Conservation (phyloP, 2,797 vertebrate species). For the Hirundo rustica region DNA sequence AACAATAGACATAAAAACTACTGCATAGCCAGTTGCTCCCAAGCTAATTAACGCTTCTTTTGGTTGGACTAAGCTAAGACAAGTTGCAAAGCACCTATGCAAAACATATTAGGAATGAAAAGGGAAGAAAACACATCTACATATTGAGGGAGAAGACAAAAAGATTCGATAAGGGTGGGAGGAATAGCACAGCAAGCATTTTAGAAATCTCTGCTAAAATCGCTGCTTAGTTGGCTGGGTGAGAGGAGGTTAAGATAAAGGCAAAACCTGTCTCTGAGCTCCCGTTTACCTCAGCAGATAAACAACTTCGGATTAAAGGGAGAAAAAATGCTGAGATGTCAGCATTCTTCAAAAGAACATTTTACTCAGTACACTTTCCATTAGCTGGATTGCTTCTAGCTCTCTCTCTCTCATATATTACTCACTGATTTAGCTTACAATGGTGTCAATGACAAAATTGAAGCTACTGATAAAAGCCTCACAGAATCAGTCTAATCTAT, state of each 20-base stretch:
- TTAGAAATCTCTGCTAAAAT: constrained; percentile 48
- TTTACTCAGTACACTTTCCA: constrained; percentile 73
- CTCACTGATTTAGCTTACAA: constrained; percentile 31
- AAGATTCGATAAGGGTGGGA: neutral
- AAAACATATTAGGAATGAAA: neutral
- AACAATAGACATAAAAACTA: neutral
- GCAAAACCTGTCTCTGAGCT: constrained; percentile 46
- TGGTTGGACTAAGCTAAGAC: neutral
- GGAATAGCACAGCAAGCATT: neutral
- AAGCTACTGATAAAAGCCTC: constrained; percentile 50
- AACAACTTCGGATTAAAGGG: constrained; percentile 54
- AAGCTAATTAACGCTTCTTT: neutral
- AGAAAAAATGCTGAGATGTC: constrained; percentile 53
- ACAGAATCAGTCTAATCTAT: constrained; percentile 30
- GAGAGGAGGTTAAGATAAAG: constrained; percentile 54
- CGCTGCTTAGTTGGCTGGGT: constrained; percentile 25
- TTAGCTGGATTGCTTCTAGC: constrained; percentile 76
- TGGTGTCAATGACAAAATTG: constrained; percentile 45
- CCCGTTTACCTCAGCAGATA: constrained; percentile 63
- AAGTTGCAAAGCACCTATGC: neutral
- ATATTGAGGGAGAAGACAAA: neutral
- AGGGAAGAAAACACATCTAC: neutral
- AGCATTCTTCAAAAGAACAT: constrained; percentile 66
- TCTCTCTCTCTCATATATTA: constrained; percentile 21
- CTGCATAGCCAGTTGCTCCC: neutral